Evolutionary conservation across 2,888 invertebrate species (phyloP), one percentile per base, ranked within the genome.

Genomic region (Eilema griseolum): DNA sequence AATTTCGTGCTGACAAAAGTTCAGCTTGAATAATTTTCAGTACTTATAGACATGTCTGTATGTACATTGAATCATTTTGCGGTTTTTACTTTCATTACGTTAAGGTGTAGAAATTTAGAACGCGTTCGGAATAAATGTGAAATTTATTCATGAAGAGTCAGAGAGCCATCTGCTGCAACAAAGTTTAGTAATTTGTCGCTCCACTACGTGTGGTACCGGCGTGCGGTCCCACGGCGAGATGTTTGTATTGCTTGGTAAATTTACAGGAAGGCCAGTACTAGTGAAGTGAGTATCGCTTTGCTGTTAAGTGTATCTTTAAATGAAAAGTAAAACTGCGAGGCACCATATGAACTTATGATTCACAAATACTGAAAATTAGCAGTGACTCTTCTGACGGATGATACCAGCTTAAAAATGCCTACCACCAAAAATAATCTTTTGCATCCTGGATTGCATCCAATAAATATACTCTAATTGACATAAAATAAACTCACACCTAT

Each of bases 171-270:
- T 60, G 46, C 28, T 52, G 41, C 23, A 64, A 46, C 59, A 31
- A 64, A 64, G 63, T 69, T 64, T 16, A 46, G 7, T 31, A 69
- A 69, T 69, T 69, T 64, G 60, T 69, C 33, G 59, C 46, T 60
- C n/a, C 31, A 64, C 41, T 64, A 64, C 69, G 64, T 64, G 62
- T 33, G 62, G 31, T 16, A 20, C 41, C 26, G 28, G 41, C 46
- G 33, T 28, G 37, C 57, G 28, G 37, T 57, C 10, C 5, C 57
- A 63, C 16, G 20, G 46, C 3, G n/a, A n/a, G n/a, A 52, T 52
- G 10, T 52, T 52, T 52, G 52, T 52, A n/a, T n/a, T 52, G 10
- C 52, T 52, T 52, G 52, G n/a, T 52, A 52, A 52, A 52, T 52
- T 20, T 52, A 46, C 46, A 16, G 20, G 20, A 20, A 52, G n/a